Base-by-base conservation (phyloP, 1,140 invertebrate species). In the Drosophila yakuba region DNA sequence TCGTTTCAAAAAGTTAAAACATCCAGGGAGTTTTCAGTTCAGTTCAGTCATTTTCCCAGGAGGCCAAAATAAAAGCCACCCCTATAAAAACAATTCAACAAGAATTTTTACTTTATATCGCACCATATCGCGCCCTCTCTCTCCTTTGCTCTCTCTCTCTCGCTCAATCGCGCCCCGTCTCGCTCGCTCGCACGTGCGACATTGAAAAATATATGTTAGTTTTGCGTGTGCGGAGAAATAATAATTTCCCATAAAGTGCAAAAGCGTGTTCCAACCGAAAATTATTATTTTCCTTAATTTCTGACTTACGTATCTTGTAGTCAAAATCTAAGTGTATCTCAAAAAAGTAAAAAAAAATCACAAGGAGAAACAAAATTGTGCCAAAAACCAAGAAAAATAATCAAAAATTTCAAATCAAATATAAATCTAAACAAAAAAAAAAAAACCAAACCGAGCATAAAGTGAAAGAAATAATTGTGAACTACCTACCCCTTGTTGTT, bases 1-100 rank as follows among this genome's bases (percentile, higher is more conserved):
- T 89, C 81, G 69, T 88, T 82, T 85, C 77, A 39, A 76, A 60
- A 69, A 61, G 63, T 57, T 57, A 72, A 76, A 82, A 82, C 63
- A 82, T 81, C 74, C 75, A 58, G 61, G 64, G 60, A 66, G 47
- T 38, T 62, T 64, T 51, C 63, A 67, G 43, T 64, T 50, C 62
- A 66, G 20, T 20, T 20, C 32, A 32, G 32, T 32, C 32, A 39
- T 32, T 64, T 64, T 64, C 71, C 73, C 72, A 58, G 68, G 60
- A 71, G 69, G 36, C 69, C 78, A 7, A 41, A 77, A 14, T 12
- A 74, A 62, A 77, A 72, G 64, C 66, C 62, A 83, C 80, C 80
- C 80, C 71, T 83, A 36, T 76, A 73, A 85, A 57, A 84, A 75
- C 63, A 83, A 84, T 68, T 25, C 71, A 76, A 66, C 43, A 63